Evolutionary conservation across 2,113 vertebrate genomes (phyloP).

Genomic region (Pachypanchax playfairii): DNA sequence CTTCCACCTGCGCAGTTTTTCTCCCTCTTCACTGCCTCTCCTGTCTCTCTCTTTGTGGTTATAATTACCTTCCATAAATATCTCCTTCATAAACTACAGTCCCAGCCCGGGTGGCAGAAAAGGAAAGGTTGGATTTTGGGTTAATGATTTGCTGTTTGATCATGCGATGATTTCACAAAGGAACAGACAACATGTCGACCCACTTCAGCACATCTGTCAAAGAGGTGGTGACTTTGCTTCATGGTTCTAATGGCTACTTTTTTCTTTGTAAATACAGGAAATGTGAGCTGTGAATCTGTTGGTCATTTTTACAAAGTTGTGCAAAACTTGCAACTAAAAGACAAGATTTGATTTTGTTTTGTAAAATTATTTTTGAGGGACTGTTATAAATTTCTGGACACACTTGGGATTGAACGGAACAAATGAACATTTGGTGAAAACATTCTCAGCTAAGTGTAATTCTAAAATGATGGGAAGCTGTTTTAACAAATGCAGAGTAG

Average conservation of each 20-base stretch:
- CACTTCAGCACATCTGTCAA: conserved; percentile 40
- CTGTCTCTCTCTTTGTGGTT: conserved; percentile 35
- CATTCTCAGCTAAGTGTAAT: too few species aligned
- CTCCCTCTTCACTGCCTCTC: conserved; percentile 10
- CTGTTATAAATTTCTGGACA: too few species aligned
- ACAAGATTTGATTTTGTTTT: too few species aligned
- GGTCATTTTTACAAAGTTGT: too few species aligned
- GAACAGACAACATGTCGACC: conserved; percentile 39
- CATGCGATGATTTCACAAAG: conserved; percentile 31
- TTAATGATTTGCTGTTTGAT: conserved; percentile 61
- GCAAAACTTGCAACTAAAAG: too few species aligned
- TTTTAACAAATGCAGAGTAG: too few species aligned
- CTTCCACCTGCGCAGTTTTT: conserved; percentile 41
- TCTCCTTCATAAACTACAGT: conserved; percentile 27
- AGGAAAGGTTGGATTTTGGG: conserved; percentile 67
- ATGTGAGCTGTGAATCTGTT: too few species aligned
- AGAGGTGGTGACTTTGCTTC: not conserved
- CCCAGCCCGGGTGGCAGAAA: conserved; percentile 43
- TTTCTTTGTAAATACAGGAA: not conserved
- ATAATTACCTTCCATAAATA: conserved; percentile 75
- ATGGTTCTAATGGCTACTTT: not conserved
- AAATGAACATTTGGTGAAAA: too few species aligned
- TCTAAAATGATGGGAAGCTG: too few species aligned
- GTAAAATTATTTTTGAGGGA: too few species aligned
- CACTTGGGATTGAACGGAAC: too few species aligned